Base-by-base conservation (phyloP, 2,888 invertebrate genomes). In the Caenorhabditis plicata region DNA sequence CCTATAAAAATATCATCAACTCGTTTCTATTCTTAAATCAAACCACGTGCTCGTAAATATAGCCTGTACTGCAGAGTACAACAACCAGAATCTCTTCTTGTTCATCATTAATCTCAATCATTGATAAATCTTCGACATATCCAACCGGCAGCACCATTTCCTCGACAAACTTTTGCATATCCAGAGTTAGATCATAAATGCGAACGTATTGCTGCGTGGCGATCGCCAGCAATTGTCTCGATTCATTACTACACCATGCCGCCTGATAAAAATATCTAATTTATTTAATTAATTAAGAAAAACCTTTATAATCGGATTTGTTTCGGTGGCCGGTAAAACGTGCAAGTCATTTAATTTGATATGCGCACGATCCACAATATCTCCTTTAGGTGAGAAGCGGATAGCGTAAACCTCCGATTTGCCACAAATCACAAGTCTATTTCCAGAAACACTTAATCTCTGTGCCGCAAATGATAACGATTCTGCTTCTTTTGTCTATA, bases 61-160 rank as follows among this genome's bases (percentile, higher is more conserved):
- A 50, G 8, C 65, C 63, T 3, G 42, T 39, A 8, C 40, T 61
- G n/a, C 50, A 41, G 13, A 68, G 45, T n/a, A n/a, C n/a, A n/a
- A n/a, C n/a, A 1, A 68, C 51, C n/a, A 65, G 32, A 7, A 60
- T 27, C 19, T 43, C 41, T 20, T 55, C 46, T 5, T 25, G 27
- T 15, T 46, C 49, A 22, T 50, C 36, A 3, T 43, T 54, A n/a
- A 38, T 33, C 5, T 43, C 40, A 11, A 68, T 25, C 11, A 68
- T 32, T 2, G 36, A 25, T 13, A 65, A 19, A 33, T 68, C 68
- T 32, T 56, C 58, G 0, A 68, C 62, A 20, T 65, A 65, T 25
- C 65, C 65, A 40, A 57, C 43, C 3, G 66, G 56, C 17, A 69
- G 38, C 19, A 69, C 69, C 42, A 69, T 53, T 19, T 69, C 69